These are phyloP conservation scores for Cetonia aurata DNA, from an alignment of 2,888 invertebrate species.

Conservation along the genomic window DNA sequence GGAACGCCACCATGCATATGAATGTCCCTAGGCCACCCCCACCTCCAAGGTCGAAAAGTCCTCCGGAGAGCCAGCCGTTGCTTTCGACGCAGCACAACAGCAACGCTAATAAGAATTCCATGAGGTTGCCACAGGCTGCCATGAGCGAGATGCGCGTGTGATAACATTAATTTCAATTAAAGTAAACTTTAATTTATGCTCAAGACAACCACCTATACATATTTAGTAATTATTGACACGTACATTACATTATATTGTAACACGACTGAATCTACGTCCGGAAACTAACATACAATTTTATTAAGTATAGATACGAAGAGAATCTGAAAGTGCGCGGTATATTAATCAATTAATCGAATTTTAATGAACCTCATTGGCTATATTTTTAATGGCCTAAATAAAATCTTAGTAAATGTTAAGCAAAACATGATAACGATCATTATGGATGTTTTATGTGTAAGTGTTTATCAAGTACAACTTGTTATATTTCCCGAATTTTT, in stretches of 20 bases:
- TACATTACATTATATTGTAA: slow-evolving; percentile 11
- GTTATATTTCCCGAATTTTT: not conserved
- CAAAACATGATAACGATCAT: slow-evolving; percentile 51
- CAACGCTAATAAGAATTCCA: slow-evolving; percentile 66
- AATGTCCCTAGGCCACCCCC: slow-evolving; percentile 72
- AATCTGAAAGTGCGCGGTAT: slow-evolving; percentile 43
- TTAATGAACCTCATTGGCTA: slow-evolving; percentile 26
- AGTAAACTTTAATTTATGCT: slow-evolving; percentile 34
- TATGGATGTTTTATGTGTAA: slow-evolving; percentile 60
- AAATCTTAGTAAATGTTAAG: slow-evolving; percentile 37
- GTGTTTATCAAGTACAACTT: slow-evolving; percentile 46
- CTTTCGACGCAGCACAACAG: slow-evolving; percentile 65
- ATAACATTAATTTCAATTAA: slow-evolving; percentile 65
- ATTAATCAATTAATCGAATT: slow-evolving; percentile 12
- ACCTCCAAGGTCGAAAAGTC: slow-evolving; percentile 70
- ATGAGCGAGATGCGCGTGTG: slow-evolving; percentile 94
- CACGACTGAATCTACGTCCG: slow-evolving; percentile 38
- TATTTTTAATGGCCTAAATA: slow-evolving; percentile 37
- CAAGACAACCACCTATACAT: slow-evolving; percentile 40
- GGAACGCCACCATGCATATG: slow-evolving; percentile 70
- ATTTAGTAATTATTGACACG: slow-evolving; percentile 37
- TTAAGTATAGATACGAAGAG: slow-evolving; percentile 16
- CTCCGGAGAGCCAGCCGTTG: slow-evolving; percentile 71
- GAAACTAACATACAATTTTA: slow-evolving; percentile 24
- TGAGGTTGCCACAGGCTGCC: slow-evolving; percentile 83